Percentiles rank a stretch among this genome's conserved stretches.
Evolutionary conservation across 2,797 vertebrate species (phyloP).

Genomic region (Schizopygopsis malacanthus): DNA sequence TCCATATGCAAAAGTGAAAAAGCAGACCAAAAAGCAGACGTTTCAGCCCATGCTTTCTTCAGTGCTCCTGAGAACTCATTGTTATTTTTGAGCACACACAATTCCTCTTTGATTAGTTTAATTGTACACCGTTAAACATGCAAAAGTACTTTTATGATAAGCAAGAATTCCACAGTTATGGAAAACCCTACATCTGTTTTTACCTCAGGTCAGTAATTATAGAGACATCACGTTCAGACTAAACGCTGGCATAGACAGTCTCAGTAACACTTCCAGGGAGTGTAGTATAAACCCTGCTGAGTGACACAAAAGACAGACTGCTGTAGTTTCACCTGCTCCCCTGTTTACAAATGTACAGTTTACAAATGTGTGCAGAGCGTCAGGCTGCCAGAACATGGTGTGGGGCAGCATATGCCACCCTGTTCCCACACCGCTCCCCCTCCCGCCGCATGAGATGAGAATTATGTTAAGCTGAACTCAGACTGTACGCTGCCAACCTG

Average conservation of each 20-base stretch:
- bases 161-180: background rate
- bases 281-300: slow-evolving; percentile 10
- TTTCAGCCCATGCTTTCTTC: too few relatives aligned
- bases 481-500: background rate
- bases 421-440: background rate
- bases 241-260: background rate
- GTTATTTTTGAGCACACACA: too few relatives aligned
- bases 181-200: background rate
- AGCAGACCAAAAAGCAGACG: too few relatives aligned
- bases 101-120: background rate
- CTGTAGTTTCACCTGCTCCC: slow-evolving; percentile 53
- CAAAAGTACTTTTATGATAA: background rate
- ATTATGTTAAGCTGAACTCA: slow-evolving; percentile 20
- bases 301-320: slow-evolving; percentile 42
- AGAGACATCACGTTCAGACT: slow-evolving; percentile 10
- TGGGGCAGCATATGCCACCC: slow-evolving; percentile 52
- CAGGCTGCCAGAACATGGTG: slow-evolving; percentile 34
- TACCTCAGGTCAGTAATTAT: slow-evolving; percentile 27
- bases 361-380: slow-evolving; percentile 34
- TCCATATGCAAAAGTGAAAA: too few relatives aligned
- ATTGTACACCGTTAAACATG: slow-evolving; percentile 1
- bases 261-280: background rate
- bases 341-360: background rate
- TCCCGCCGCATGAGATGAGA: background rate
- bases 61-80: too few relatives aligned